A percentile compares a stretch with the other conserved stretches of the same genome.
Conservation (phyloP, 2,797 vertebrate genomes). For the Chiloscyllium punctatum region DNA sequence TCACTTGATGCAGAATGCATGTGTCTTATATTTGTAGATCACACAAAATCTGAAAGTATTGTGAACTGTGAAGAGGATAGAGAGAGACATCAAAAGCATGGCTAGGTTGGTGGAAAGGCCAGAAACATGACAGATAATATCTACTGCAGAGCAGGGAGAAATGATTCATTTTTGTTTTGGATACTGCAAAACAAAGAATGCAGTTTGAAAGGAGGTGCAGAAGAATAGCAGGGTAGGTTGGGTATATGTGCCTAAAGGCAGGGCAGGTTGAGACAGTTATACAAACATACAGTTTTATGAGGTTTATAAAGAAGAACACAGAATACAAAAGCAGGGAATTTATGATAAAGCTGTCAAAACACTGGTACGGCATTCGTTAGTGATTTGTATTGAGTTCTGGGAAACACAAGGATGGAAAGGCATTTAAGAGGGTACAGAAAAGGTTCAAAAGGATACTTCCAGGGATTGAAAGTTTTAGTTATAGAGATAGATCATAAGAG, state of each 20-base stretch:
- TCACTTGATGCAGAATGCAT: background rate
- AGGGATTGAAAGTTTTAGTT: no score
- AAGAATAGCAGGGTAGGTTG: background rate
- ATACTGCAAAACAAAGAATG: no score
- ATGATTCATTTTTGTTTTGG: no score
- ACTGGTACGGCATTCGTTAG: background rate
- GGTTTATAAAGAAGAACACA: background rate
- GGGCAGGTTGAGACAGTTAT: background rate
- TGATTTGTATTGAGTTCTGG: background rate
- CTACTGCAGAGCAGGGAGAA: background rate
- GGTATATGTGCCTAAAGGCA: background rate
- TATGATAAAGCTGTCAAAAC: background rate
- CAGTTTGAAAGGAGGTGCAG: background rate
- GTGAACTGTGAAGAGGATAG: no score
- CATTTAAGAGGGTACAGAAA: no score
- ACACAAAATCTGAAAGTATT: background rate
- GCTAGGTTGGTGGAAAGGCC: background rate
- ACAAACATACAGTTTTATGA: background rate
- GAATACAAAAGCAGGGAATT: background rate
- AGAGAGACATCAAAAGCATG: background rate
- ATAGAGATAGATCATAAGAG: no score
- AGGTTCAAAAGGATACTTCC: no score
- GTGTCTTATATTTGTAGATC: background rate
- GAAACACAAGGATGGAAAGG: background rate
- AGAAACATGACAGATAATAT: background rate